Base-by-base conservation (phyloP, 2,113 vertebrate species). In the Thunnus maccoyii region DNA sequence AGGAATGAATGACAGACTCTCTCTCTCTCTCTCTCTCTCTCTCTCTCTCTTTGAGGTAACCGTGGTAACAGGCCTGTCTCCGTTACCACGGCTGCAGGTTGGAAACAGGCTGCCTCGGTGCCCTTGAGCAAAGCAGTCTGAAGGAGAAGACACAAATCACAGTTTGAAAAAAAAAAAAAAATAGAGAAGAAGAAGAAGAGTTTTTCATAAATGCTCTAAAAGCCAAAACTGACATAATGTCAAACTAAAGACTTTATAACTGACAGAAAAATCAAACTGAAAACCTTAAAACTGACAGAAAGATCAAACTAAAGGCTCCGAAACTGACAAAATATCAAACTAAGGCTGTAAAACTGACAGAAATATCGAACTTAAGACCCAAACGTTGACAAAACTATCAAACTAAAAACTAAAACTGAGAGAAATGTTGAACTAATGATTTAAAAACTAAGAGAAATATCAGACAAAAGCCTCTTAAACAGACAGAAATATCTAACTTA, bases 21-120 rank as follows among this genome's bases (percentile, higher is more conserved):
- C 17, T 66, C 65, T 0, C 3, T 66, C 65, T 0, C 3, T 30
- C 27, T 1, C 41, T 50, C 12, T 9, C 46, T 54, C 54, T 54
- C 46, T 32, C 47, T 30, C 55, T 44, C 50, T 62, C 18, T 51
- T 25, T 58, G 57, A 3, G 8, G 85, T 84, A 25, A 63, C 87
- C 76, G 69, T 79, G 74, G 86, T 17, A 91, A 87, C 85, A 27
- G 30, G 27, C 22, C 36, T 46, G 44, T 48, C 67, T 70, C 30
- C 3, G 30, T 73, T 60, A 30, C 63, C 41, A 47, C 13, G 10
- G 76, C 55, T n/a, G 17, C 54, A n/a, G 30, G 55, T 77, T n/a
- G 41, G 32, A 72, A 61, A 69, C 22, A 5, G 3, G 4, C 63
- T 67, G 79, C 55, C 70, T 68, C 27, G 1, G 79, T 83, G 58